These are phyloP conservation scores for Augochlora pura DNA, from an alignment of 1,140 invertebrate species.

Conservation along the genomic window DNA sequence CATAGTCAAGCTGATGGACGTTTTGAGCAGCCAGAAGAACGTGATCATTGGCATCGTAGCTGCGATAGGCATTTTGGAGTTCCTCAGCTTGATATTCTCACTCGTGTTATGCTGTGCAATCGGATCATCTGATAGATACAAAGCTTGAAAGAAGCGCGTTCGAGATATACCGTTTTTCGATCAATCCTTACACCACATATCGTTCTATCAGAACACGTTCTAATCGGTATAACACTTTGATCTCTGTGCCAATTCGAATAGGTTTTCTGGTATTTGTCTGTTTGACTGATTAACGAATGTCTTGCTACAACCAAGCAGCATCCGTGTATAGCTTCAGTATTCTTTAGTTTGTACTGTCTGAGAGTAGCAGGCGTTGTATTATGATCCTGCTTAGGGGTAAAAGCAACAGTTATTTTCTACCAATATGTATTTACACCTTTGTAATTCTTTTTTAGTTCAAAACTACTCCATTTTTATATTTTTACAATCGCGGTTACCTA, in stretches of 20 bases:
- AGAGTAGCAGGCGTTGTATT: conserved; percentile 6
- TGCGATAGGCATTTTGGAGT: conserved; percentile 84
- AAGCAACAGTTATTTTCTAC: conserved; percentile 17
- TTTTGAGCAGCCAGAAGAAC: conserved; percentile 82
- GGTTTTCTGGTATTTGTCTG: conserved; percentile 6
- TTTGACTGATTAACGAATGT: not conserved
- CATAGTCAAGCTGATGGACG: conserved; percentile 84
- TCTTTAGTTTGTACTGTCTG: not conserved
- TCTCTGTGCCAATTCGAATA: conserved; percentile 40
- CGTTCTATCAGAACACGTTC: not conserved
- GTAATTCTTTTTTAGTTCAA: conserved; percentile 5
- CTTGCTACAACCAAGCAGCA: not conserved
- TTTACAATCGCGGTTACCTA: not conserved
- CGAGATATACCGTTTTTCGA: not conserved
- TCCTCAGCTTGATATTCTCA: conserved; percentile 89
- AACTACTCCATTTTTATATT: no score
- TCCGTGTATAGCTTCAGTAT: conserved; percentile 12
- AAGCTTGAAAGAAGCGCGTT: conserved; percentile 81
- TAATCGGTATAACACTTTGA: conserved; percentile 29
- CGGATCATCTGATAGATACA: conserved; percentile 84
- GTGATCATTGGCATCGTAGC: conserved; percentile 85
- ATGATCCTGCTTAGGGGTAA: conserved; percentile 21
- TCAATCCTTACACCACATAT: conserved; percentile 17
- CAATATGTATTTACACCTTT: conserved; percentile 8
- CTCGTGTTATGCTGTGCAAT: conserved; percentile 90